A percentile compares a stretch with the other conserved stretches of the same genome.
Conservation (phyloP, 1,140 invertebrate species). For the Ptiloglossa arizonensis region DNA sequence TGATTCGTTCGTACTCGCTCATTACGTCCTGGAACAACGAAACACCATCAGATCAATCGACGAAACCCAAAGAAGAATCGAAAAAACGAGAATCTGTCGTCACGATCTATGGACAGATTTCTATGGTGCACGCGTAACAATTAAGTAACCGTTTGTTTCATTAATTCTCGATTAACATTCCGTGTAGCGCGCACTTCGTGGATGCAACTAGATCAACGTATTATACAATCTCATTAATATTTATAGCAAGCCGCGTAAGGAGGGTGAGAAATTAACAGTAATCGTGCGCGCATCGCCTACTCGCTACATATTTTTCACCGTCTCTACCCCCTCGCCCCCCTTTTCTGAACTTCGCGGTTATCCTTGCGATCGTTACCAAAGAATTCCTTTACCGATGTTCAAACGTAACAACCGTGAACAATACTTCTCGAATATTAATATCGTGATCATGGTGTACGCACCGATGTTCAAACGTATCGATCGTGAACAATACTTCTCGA, state of each 20-base stretch:
- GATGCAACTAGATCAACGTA: conserved; percentile 43
- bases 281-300: conserved; percentile 22
- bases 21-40: conserved; percentile 80
- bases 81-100: too few species aligned
- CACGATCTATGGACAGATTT: too few species aligned
- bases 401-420: background rate
- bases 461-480: background rate
- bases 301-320: conserved; percentile 26
- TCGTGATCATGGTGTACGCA: too few species aligned
- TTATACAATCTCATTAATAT: conserved; percentile 51
- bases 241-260: conserved; percentile 24
- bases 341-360: background rate
- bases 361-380: background rate
- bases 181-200: background rate
- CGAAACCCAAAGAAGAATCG: too few species aligned
- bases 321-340: too few species aligned
- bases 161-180: conserved; percentile 7
- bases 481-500: background rate
- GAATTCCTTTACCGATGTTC: background rate
- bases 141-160: conserved; percentile 5
- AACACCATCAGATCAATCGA: conserved; percentile 30
- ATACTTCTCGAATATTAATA: conserved; percentile 25
- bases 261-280: conserved; percentile 58
- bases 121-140: background rate
- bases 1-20: conserved; percentile 92